These are phyloP conservation scores for Tenualosa thibaudeaui DNA, from an alignment of 2,797 vertebrate species.

Conservation along the genomic window DNA sequence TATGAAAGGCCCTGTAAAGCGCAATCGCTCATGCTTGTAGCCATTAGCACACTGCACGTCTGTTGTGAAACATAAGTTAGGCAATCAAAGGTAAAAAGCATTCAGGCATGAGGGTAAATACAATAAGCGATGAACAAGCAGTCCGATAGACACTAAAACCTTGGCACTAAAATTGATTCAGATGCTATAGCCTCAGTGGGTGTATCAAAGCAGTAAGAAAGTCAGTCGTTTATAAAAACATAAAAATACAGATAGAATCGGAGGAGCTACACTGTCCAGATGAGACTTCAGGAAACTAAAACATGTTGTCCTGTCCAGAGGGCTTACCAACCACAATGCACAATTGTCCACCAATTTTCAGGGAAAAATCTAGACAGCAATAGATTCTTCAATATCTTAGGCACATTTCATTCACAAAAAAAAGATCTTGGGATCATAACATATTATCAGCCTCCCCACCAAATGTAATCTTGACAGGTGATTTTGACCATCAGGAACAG, in stretches of 20 bases:
- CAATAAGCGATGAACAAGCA: slow-evolving; percentile 4
- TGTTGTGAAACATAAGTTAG: background rate
- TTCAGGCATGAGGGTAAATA: background rate
- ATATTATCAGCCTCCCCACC: background rate
- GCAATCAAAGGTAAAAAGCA: background rate
- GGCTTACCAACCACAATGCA: background rate
- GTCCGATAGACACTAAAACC: background rate
- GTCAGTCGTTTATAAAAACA: background rate
- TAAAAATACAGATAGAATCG: background rate
- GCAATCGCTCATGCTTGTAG: background rate
- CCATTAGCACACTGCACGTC: background rate
- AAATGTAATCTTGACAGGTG: background rate
- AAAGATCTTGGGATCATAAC: background rate
- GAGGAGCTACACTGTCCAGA: background rate
- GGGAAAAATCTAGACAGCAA: background rate
- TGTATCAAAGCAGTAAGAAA: background rate
- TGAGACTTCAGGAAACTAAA: background rate
- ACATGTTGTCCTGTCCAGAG: background rate
- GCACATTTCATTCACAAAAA: background rate
- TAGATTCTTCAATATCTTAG: background rate
- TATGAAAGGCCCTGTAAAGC: slow-evolving; percentile 1
- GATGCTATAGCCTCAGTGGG: background rate
- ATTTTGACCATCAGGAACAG: background rate
- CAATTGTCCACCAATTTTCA: background rate
- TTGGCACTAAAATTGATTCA: slow-evolving; percentile 9